Conservation (phyloP, 1,140 invertebrate species). For the Neuroterus valhalla region DNA sequence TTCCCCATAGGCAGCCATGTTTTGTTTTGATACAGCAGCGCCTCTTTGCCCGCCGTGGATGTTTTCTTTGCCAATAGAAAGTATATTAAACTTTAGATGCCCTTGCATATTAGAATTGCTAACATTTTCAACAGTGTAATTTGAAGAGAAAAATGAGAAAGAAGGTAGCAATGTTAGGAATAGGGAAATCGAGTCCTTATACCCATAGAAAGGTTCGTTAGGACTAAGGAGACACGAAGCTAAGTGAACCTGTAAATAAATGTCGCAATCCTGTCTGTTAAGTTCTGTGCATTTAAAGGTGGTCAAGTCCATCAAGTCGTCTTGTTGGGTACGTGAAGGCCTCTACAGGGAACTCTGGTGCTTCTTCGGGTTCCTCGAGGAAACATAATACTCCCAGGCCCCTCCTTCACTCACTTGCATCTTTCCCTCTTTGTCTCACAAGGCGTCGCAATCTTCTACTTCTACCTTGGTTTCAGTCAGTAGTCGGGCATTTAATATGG, state of each 20-base stretch:
- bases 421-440: slow-evolving; percentile 19
- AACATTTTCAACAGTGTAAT: no score
- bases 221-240: not conserved
- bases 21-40: no score
- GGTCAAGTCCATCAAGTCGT: slow-evolving; percentile 28
- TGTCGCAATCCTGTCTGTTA: not conserved
- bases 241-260: slow-evolving; percentile 13
- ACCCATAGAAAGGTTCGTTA: slow-evolving; percentile 10
- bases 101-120: no score
- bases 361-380: slow-evolving; percentile 29
- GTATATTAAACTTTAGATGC: no score
- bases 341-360: slow-evolving; percentile 22
- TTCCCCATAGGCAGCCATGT: no score
- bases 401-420: slow-evolving; percentile 28
- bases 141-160: no score
- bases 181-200: not conserved
- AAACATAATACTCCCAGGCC: slow-evolving; percentile 14
- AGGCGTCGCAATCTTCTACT: slow-evolving; percentile 39
- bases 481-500: slow-evolving; percentile 65
- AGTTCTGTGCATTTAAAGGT: slow-evolving; percentile 18
- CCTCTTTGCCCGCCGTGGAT: no score
- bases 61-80: no score
- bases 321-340: slow-evolving; percentile 1
- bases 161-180: not conserved
- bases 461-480: slow-evolving; percentile 58